Base-by-base conservation (phyloP, 37 sponge, comb jelly and placozoan genomes). In the Amphimedon queenslandica region DNA sequence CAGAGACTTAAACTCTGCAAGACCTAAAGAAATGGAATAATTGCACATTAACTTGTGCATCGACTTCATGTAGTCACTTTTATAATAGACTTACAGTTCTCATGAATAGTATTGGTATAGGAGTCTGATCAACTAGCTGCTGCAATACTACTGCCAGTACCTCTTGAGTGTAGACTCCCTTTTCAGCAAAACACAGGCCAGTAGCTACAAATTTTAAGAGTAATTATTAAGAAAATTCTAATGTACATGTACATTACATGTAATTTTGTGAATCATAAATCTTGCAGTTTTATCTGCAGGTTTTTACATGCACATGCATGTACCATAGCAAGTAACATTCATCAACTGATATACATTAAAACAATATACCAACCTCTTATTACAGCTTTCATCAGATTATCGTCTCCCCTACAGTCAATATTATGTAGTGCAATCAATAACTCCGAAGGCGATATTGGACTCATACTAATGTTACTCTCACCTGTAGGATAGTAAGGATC, bases 21-120 rank as follows among this genome's bases (percentile, higher is more conserved):
- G n/a, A 96, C 97, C 97, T 96, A 38, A 6, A 57, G 31, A 6
- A 39, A 74, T 16, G 42, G 55, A 28, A 83, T 4, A 10, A 57
- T 11, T 23, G 13, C 24, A 23, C 4, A 11, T 28, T 1, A 79
- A 23, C 4, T 16, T 38, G 25, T n/a, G n/a, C n/a, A 58, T 57
- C 1, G 35, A 1, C 11, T 6, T 25, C 38, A 75, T n/a, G n/a
- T n/a, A n/a, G n/a, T n/a, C n/a, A n/a, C n/a, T n/a, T n/a, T n/a
- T n/a, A n/a, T n/a, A n/a, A n/a, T n/a, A n/a, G n/a, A n/a, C 90
- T 81, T 51, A 98, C 99, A 34, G 99, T 96, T 73, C 96, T 86
- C 99, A 99, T 99, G 66, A 96, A 95, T 6, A 99, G 81, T 13
- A 79, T 80, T 23, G 99, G 99, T 31, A 95, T 78, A 21, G 99